Evolutionary conservation across 53 echinoderm and acorn worm species (phyloP).

Genomic region (Actinopyga echinites): DNA sequence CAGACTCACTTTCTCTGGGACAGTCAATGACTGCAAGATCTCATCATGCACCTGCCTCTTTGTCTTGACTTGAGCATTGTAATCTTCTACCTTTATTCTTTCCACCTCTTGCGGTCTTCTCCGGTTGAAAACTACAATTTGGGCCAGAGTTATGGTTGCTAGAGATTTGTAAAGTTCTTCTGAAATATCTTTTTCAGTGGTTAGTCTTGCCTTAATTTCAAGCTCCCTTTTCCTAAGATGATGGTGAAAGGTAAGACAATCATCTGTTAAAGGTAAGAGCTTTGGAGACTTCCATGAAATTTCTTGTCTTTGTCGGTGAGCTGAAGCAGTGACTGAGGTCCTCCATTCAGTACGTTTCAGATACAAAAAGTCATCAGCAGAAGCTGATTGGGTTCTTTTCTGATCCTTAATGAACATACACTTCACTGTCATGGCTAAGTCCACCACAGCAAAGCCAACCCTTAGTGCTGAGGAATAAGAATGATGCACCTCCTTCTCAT

Average conservation of each 20-base stretch:
- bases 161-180: background rate
- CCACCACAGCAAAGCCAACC: conserved; percentile 43
- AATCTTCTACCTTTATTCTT: conserved; percentile 3
- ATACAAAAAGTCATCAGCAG: conserved; percentile 60
- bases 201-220: background rate
- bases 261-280: conserved; percentile 55
- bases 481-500: background rate
- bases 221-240: conserved; percentile 20
- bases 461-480: conserved; percentile 46
- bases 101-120: conserved; percentile 23
- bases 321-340: conserved; percentile 38
- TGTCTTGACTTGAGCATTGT: background rate
- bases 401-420: conserved; percentile 14
- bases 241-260: conserved; percentile 48
- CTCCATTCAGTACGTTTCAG: conserved; percentile 48
- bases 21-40: background rate
- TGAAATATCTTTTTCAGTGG: background rate
- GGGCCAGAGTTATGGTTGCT: background rate
- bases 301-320: conserved; percentile 50
- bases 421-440: conserved; percentile 45
- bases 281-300: conserved; percentile 43
- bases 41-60: background rate
- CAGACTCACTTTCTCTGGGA: conserved; percentile 26
- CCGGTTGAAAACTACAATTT: conserved; percentile 22
- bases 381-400: background rate